phyloP scores from a whole-genome alignment of 2,888 invertebrate genomes.

The Hermodice carunculata region DNA sequence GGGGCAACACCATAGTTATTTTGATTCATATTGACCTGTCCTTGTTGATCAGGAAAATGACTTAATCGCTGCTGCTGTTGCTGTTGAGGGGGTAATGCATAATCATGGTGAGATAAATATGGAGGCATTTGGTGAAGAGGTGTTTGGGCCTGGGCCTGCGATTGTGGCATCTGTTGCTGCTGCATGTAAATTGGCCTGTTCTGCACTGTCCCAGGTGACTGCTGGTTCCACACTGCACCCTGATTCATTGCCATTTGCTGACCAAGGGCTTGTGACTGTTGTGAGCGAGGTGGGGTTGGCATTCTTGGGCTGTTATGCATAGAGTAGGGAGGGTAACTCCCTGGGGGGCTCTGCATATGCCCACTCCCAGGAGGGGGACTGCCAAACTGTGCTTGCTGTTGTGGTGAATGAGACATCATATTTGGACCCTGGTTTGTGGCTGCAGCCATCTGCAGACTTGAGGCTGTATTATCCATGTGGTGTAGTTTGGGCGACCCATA shows the following conservation, averaged over 20 bases:
- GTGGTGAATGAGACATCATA: conserved; percentile 22
- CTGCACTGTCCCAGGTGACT: too few species aligned
- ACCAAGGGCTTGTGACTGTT: conserved; percentile 13
- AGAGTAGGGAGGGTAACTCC: conserved; percentile 27
- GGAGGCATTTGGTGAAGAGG: too few species aligned
- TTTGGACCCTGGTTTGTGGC: conserved; percentile 5
- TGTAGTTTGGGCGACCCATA: conserved; percentile 34
- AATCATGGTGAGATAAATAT: too few species aligned
- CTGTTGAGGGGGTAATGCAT: too few species aligned
- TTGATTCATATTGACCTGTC: too few species aligned
- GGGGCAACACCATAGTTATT: too few species aligned
- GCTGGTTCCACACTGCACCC: background rate
- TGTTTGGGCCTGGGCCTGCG: too few species aligned
- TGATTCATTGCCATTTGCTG: conserved; percentile 10
- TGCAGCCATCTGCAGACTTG: background rate
- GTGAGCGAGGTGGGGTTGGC: conserved; percentile 34
- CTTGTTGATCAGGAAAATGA: too few species aligned
- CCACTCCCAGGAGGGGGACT: conserved; percentile 45
- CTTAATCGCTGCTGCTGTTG: too few species aligned
- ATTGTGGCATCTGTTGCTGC: conserved; percentile 3
- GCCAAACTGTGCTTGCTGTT: conserved; percentile 47
- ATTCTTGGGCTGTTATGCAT: conserved; percentile 40
- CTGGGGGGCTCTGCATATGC: conserved; percentile 36
- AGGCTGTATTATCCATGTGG: conserved; percentile 26
- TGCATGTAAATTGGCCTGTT: too few species aligned